A percentile compares a stretch with the other conserved stretches of the same genome.
These are phyloP conservation scores for Drosophila pectinifera DNA, from an alignment of 1,140 invertebrate species.

Conservation along the genomic window DNA sequence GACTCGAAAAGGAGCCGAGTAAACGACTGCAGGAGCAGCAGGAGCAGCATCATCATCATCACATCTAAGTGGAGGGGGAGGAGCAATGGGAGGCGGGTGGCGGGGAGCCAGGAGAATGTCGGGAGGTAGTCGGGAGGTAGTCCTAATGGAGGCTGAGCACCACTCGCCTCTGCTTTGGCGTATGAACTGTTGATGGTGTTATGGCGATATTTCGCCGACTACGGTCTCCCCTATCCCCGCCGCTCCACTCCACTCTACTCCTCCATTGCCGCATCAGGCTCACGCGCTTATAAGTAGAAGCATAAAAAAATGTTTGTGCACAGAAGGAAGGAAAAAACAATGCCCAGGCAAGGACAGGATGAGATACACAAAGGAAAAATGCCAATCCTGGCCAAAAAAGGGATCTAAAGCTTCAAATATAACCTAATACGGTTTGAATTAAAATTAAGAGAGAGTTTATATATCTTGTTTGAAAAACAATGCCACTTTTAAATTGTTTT, in stretches of 20 bases:
- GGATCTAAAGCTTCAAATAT: not conserved
- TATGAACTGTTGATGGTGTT: slow-evolving; percentile 83
- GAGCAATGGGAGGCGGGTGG: slow-evolving; percentile 11
- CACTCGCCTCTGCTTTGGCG: slow-evolving; percentile 41
- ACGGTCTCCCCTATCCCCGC: slow-evolving; percentile 34
- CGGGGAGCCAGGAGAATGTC: slow-evolving; percentile 17
- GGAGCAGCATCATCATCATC: slow-evolving; percentile 28
- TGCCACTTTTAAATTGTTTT: no score
- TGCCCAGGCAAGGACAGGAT: slow-evolving; percentile 36
- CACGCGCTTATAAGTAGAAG: slow-evolving; percentile 68
- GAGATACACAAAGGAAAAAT: slow-evolving; percentile 22
- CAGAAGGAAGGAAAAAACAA: slow-evolving; percentile 63
- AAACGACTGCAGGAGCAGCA: slow-evolving; percentile 45
- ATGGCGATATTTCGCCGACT: slow-evolving; percentile 78
- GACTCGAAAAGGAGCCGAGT: slow-evolving; percentile 68
- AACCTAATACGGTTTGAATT: not conserved
- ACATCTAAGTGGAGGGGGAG: slow-evolving; percentile 1
- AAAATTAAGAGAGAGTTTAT: not conserved
- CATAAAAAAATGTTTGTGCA: slow-evolving; percentile 73
- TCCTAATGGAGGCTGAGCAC: slow-evolving; percentile 35
- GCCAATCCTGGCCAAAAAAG: not conserved
- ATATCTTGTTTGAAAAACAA: not conserved
- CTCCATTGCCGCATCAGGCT: slow-evolving; percentile 15
- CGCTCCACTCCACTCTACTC: slow-evolving; percentile 17
- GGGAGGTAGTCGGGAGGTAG: not conserved